Conservation (phyloP, 2,113 vertebrate genomes). For the Equus przewalskii region DNA sequence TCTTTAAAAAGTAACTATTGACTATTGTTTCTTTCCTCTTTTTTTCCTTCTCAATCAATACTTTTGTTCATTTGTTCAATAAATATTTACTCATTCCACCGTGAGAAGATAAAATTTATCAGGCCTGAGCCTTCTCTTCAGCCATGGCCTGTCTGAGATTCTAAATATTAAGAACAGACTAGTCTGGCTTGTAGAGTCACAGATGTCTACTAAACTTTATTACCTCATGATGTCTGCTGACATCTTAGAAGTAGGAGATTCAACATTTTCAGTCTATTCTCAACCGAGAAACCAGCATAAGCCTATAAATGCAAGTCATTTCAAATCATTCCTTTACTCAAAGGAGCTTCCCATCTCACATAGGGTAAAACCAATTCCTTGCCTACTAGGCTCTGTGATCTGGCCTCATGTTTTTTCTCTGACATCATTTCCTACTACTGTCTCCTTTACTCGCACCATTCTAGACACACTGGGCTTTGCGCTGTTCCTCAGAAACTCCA, state of each 20-base stretch:
- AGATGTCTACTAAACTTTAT: constrained; percentile 1
- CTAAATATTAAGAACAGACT: constrained; percentile 16
- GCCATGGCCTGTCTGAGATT: too few species aligned
- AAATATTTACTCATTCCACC: constrained; percentile 14
- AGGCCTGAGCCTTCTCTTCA: neutral
- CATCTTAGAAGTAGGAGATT: neutral
- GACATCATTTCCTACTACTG: neutral
- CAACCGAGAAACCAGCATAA: neutral
- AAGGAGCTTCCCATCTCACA: neutral
- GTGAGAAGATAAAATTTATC: neutral
- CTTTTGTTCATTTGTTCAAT: constrained; percentile 26
- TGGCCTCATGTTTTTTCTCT: neutral
- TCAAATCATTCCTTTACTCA: neutral
- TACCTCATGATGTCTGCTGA: neutral
- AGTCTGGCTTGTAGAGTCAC: neutral
- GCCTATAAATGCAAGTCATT: neutral
- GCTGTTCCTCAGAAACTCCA: neutral
- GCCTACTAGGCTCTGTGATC: neutral
- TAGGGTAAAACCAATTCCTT: neutral
- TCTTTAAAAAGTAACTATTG: neutral
- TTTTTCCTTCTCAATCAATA: neutral
- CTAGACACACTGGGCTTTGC: neutral
- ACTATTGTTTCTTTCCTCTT: neutral
- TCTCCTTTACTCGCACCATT: neutral
- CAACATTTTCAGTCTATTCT: neutral